Evolutionary conservation across 2,113 vertebrate species (phyloP).

Genomic region (Charadrius vociferus): DNA sequence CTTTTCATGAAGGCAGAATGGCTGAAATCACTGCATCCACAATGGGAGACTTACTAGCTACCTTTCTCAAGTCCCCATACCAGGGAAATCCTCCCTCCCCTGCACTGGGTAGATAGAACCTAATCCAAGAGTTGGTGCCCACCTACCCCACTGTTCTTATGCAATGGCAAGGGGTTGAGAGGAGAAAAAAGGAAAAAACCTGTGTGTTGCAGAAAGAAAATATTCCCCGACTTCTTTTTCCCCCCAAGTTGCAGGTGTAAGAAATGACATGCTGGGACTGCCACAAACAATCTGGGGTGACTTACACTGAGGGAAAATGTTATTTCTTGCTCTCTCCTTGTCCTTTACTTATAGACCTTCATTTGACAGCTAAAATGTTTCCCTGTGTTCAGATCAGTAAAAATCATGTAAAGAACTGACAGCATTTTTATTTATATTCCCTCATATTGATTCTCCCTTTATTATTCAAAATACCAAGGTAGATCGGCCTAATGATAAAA

Average conservation of each 20-base stretch:
- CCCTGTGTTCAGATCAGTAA: neutral
- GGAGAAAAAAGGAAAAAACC: neutral
- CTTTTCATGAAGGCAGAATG: neutral
- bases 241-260: rapidly evolving
- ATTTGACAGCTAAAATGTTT: neutral
- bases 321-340: neutral
- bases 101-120: neutral
- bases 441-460: neutral
- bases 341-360: neutral
- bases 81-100: neutral
- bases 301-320: neutral
- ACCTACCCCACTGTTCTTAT: neutral
- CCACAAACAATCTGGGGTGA: neutral
- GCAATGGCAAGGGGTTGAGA: neutral
- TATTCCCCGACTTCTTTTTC: no score
- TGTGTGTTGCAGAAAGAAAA: neutral
- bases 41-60: neutral
- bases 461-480: neutral
- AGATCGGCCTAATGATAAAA: neutral
- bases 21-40: neutral
- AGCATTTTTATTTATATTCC: neutral
- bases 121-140: neutral
- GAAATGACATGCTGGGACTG: neutral
- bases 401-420: neutral
- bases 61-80: neutral